Base-by-base conservation (phyloP, 1,140 invertebrate genomes). In the Lasioglossum baleicum region DNA sequence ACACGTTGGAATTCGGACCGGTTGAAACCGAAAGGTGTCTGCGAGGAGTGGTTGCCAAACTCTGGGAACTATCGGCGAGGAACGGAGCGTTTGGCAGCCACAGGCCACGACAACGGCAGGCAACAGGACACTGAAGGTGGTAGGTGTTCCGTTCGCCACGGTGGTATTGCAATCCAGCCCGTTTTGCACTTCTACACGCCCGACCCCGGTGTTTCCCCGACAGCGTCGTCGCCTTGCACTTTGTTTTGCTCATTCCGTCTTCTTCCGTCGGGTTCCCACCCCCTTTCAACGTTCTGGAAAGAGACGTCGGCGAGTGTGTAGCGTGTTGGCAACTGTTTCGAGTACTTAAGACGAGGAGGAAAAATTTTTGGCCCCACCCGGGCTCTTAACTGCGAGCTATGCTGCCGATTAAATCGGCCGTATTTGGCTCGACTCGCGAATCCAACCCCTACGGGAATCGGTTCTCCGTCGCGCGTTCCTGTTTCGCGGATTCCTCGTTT, bases 241-340 rank as follows among this genome's bases (percentile, higher is more conserved):
- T 79, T 65, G 70, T 74, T 68, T 61, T 79, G 15, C 44, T 22
- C 70, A 42, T 75, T 17, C 53, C 72, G 22, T 67, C 78, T 67
- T 75, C 65, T 40, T 76, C 66, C 40, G 22, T 0, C 65, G 20
- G 35, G 42, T 56, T 68, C 61, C 66, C 22, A 11, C 13, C 44
- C 31, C 53, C 20, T 17, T 31, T 22, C 44, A 48, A 48, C 10
- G 44, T 13, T 10, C 51, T 31, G 48, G 20, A 31, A 40, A 20
- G 26, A 48, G 44, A 53, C 26, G 13, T n/a, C 17, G 61, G 64
- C 31, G 53, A 58, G 17, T 2, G 15, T 60, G 77, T n/a, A 58
- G 1, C 71, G 71, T 80, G 83, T 87, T 87, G 85, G 81, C 84
- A 85, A 85, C 71, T 84, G 88, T 86, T 87, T 88, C 83, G 73